These are phyloP conservation scores for Apostichopus californicus DNA, from an alignment of 35 echinoderm and acorn worm genomes.

Conservation along the genomic window DNA sequence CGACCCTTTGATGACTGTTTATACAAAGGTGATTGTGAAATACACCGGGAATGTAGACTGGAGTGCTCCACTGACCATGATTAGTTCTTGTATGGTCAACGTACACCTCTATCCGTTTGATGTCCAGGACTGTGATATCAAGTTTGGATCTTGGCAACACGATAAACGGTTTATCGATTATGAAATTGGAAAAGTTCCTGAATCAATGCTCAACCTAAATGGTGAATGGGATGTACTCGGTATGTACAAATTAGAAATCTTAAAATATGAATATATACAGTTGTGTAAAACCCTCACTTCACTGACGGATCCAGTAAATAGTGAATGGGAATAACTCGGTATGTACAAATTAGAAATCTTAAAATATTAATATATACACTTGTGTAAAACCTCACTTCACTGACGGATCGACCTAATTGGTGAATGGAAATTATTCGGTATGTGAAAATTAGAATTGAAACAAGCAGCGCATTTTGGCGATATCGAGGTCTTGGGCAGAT, in stretches of 20 bases:
- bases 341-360: background rate
- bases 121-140: constrained; percentile 73
- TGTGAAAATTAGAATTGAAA: background rate
- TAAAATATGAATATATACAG: no score
- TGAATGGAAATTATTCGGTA: constrained; percentile 94
- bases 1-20: constrained; percentile 82
- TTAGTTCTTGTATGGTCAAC: constrained; percentile 81
- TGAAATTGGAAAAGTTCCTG: constrained; percentile 13
- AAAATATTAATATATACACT: no score
- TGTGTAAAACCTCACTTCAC: no score
- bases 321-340: constrained; percentile 94
- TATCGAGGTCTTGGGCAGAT: no score
- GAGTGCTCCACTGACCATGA: constrained; percentile 91
- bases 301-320: constrained; percentile 40
- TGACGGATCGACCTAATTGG: constrained; percentile 50
- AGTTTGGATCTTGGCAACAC: constrained; percentile 98
- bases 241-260: constrained; percentile 22
- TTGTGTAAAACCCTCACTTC: no score
- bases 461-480: background rate
- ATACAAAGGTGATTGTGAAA: constrained; percentile 77
- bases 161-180: constrained; percentile 89
- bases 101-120: constrained; percentile 94
- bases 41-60: constrained; percentile 76
- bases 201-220: constrained; percentile 63
- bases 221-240: constrained; percentile 96